Base-by-base conservation (phyloP, 1,140 invertebrate genomes). In the Phymorhynchus buccinoides region DNA sequence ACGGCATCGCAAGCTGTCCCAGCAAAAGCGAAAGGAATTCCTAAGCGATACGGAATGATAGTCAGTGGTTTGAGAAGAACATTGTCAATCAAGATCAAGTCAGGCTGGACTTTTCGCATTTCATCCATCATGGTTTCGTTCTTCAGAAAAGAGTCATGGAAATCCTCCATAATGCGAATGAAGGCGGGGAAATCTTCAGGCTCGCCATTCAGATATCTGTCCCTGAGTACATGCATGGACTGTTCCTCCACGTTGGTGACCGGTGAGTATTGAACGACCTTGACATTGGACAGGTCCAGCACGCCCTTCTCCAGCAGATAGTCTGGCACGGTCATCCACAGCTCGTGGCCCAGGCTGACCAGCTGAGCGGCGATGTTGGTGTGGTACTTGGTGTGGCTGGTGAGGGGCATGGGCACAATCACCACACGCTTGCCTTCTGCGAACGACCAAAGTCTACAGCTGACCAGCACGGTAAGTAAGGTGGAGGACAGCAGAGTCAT, bases 21-120 rank as follows among this genome's bases (percentile, higher is more conserved):
- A 6, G 48, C 62, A 22, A 81, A 75, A 9, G 85, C 78, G 32
- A 84, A 87, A 39, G 87, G 87, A 6, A 87, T 66, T 2, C 41
- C 78, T 7, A 87, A 68, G 27, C 52, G 84, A 66, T 87, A 87
- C 1, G 87, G 73, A 30, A 87, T 56, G 35, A 86, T 75, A 1
- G 52, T 12, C 32, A 84, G 56, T 73, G 66, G 66, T 73, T 48
- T 42, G 14, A 56, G 48, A 4, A 73, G 52, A 39, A 84, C n/a
- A 37, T 75, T 77, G 73, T 84, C 83, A 22, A 84, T 75, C 3
- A 84, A 75, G 22, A 80, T 39, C n/a, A 85, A 77, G 56, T 66
- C 44, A 6, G 84, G 77, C 27, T 80, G 41, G 0, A 86, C 3
- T 1, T 42, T 30, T 44, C 71, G 27, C 7, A 86, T 9, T 0